Base-by-base conservation (phyloP, 2,113 vertebrate species). In the Poeciliopsis retropinna region DNA sequence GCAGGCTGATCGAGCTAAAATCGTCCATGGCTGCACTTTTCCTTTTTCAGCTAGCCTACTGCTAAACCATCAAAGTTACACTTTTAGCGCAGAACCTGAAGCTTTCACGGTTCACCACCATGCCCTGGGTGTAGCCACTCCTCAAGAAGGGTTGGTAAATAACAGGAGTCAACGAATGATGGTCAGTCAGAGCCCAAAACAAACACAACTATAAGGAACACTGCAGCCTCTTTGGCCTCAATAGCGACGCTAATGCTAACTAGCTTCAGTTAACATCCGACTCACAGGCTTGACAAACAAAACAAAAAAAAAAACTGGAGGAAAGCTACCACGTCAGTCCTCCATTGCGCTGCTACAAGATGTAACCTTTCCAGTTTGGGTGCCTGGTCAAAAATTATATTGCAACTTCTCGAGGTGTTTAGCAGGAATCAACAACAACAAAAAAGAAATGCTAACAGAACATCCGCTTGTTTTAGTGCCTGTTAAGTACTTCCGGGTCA, bases 1-100 rank as follows among this genome's bases (percentile, higher is more conserved):
- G 91, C 81, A 99, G 89, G 82, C 97, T 97, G 91, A 99, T 98
- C 25, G 97, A 97, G 86, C 89, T 90, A 75, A 99, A 97, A 79
- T 99, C 98, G 86, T 99, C 98, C 98, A 99, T 99, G 68, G 54
- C 83, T 81, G 72, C 81, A 81, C 67, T 72, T 84, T 84, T 68
- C 72, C 63, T 76, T 37, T 13, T 81, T 74, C 31, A 22, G 75
- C 75, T 76, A 79, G 84, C 22, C 37, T 61, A 27, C 25, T 70
- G 60, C 82, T 82, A 81, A 67, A 84, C 37, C 80, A 87, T 79
- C 64, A 67, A 86, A 73, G 25, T 60, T 44, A 60, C 31, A 51
- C 41, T 47, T 65, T 44, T 25, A 66, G 44, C 67, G 44, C 34
- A 12, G 19, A 68, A 54, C 17, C 4, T 39, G 10, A 27, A 76